Base-by-base conservation (phyloP, 2,797 vertebrate genomes). In the Todus mexicanus region DNA sequence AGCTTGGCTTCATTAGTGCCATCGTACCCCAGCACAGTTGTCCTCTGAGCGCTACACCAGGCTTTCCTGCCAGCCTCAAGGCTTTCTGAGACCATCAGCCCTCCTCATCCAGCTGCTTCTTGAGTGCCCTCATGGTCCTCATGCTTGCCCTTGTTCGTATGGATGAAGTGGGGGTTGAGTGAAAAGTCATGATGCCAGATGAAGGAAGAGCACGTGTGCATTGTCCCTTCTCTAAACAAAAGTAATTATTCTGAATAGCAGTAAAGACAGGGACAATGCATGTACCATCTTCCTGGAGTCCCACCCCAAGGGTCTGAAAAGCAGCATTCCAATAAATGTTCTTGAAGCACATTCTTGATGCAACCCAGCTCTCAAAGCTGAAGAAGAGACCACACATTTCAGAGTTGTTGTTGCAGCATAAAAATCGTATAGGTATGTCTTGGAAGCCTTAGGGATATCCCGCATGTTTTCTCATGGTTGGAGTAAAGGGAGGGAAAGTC, bases 91-190 rank as follows among this genome's bases (percentile, higher is more conserved):
- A 8, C 42, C 68, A 9, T 19, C 45, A 9, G 42, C 35, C 25
- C 20, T 5, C 37, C 31, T 53, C n/a, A 26, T n/a, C 13, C 10
- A 13, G 43, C 21, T 29, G 1, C 7, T n/a, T 19, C 69, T 43
- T 3, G 10, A 11, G 35, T 27, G n/a, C 15, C 19, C 38, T 38
- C 6, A 0, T 2, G 17, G n/a, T 18, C 53, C 26, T n/a, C 7
- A 5, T 2, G 3, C 2, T n/a, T 29, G 21, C 26, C 3, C 5
- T 43, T 38, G 27, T 8, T 38, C 25, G 4, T 23, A 33, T 72
- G 73, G 26, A 4, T 26, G 22, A 51, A 4, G 0, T 33, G 37
- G n/a, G 23, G 17, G 25, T 2, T 4, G 20, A 33, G 19, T 6
- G 40, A 64, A 10, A 29, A 25, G 16, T 17, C 18, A 3, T 3